Conservation (phyloP, 2,113 vertebrate species). For the Tricholaema leucomelas region DNA sequence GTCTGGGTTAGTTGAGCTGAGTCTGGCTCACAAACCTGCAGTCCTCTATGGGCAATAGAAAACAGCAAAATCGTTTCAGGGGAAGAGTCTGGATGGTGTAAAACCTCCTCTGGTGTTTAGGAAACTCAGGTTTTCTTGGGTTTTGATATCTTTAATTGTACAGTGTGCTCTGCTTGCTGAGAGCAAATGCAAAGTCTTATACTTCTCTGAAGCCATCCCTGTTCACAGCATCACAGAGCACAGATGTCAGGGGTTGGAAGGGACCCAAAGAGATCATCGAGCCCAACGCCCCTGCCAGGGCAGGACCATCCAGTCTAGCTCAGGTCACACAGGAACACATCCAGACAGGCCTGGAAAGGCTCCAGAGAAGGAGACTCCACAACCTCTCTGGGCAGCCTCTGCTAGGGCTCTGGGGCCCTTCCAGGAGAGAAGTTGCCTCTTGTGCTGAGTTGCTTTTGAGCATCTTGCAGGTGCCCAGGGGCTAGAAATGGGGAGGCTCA, state of each 20-base stretch:
- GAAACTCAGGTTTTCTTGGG: not conserved
- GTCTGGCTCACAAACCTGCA: not conserved
- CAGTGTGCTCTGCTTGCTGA: not conserved
- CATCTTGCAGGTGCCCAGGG: not conserved
- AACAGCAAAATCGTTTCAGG: not conserved
- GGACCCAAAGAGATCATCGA: no score
- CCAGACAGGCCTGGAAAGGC: no score
- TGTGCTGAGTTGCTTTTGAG: not conserved
- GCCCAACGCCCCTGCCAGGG: no score
- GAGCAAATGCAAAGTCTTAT: not conserved
- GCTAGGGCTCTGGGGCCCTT: no score
- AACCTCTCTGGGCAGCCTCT: no score
- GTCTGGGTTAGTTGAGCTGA: no score
- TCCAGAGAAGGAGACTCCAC: no score
- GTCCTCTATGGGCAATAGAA: not conserved
- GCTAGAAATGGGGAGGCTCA: not conserved
- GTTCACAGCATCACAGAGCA: no score
- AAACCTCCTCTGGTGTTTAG: not conserved
- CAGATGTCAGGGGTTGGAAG: no score
- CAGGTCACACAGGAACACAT: no score
- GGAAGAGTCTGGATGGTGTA: not conserved
- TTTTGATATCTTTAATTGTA: not conserved
- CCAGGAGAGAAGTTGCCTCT: no score
- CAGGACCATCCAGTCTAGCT: no score
- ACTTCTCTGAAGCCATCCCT: not conserved